phyloP scores from a whole-genome alignment of 1,140 invertebrate genomes.

The Planococcus citri region DNA sequence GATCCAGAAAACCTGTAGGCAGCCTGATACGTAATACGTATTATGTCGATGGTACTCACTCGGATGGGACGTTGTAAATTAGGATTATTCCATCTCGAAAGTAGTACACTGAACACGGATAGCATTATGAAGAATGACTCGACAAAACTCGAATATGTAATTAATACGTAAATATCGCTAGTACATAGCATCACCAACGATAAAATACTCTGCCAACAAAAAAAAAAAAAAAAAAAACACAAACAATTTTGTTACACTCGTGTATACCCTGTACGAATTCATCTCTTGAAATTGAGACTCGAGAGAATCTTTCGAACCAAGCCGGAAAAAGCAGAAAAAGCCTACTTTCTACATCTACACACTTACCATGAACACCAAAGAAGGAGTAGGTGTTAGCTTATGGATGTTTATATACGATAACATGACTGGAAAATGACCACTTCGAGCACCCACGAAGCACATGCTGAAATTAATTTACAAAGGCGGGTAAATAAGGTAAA shows the following conservation, averaged over 20 bases:
- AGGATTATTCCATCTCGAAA: constrained; percentile 68
- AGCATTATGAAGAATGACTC: constrained; percentile 83
- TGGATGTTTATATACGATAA: constrained; percentile 73
- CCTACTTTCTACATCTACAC: too few relatives aligned
- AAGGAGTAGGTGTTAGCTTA: constrained; percentile 69
- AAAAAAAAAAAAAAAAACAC: constrained; percentile 6
- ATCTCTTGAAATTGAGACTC: too few relatives aligned
- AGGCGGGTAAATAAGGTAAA: too few relatives aligned
- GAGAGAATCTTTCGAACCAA: too few relatives aligned
- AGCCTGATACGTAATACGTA: too few relatives aligned
- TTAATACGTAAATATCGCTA: constrained; percentile 73
- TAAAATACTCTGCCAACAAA: constrained; percentile 52
- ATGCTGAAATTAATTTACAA: constrained; percentile 43
- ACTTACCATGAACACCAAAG: constrained; percentile 67
- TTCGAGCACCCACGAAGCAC: constrained; percentile 81
- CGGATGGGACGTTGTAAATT: constrained; percentile 74
- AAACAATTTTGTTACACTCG: too few relatives aligned
- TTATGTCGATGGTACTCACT: constrained; percentile 39
- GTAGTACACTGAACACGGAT: constrained; percentile 76
- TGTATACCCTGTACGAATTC: too few relatives aligned
- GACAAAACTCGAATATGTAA: constrained; percentile 89
- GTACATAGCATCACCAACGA: constrained; percentile 75
- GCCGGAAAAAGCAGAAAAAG: too few relatives aligned
- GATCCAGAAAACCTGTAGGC: too few relatives aligned
- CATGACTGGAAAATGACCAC: constrained; percentile 74